Evolutionary conservation across 2,797 vertebrate genomes (phyloP).

Genomic region (Dallia pectoralis): DNA sequence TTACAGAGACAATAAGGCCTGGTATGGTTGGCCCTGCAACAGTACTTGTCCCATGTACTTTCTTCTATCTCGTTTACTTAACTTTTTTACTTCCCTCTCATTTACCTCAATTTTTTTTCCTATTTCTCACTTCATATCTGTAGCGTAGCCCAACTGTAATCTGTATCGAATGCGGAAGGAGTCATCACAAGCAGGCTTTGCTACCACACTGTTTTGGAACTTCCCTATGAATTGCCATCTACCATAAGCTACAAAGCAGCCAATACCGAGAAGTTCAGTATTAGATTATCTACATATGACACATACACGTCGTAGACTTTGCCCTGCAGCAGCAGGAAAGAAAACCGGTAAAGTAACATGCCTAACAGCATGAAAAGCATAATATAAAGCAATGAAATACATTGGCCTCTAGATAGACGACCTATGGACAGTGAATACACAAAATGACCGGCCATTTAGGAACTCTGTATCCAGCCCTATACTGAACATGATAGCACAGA

Average conservation of each 20-base stretch:
- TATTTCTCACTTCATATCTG: too few species aligned
- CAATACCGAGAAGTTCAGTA: neutral
- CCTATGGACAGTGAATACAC: neutral
- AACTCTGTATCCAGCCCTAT: neutral
- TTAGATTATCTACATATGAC: neutral
- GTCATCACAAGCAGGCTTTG: neutral
- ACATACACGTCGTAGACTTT: neutral
- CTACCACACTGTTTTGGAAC: neutral
- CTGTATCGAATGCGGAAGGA: neutral
- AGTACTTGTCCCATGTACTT: too few species aligned
- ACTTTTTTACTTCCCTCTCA: too few species aligned
- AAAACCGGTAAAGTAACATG: too few species aligned
- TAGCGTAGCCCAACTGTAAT: too few species aligned
- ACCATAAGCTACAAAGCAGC: neutral
- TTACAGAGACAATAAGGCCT: too few species aligned
- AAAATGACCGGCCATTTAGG: neutral
- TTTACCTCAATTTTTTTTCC: too few species aligned
- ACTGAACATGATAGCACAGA: neutral
- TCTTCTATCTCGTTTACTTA: too few species aligned
- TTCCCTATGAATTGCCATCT: neutral
- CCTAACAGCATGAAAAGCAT: too few species aligned
- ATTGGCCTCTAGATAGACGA: too few species aligned
- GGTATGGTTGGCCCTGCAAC: too few species aligned
- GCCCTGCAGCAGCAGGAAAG: neutral
- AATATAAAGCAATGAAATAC: too few species aligned